Percentiles rank a stretch among this genome's conserved stretches.
These are phyloP conservation scores for Euzetes globulus DNA, from an alignment of 2,888 invertebrate species.

Conservation along the genomic window DNA sequence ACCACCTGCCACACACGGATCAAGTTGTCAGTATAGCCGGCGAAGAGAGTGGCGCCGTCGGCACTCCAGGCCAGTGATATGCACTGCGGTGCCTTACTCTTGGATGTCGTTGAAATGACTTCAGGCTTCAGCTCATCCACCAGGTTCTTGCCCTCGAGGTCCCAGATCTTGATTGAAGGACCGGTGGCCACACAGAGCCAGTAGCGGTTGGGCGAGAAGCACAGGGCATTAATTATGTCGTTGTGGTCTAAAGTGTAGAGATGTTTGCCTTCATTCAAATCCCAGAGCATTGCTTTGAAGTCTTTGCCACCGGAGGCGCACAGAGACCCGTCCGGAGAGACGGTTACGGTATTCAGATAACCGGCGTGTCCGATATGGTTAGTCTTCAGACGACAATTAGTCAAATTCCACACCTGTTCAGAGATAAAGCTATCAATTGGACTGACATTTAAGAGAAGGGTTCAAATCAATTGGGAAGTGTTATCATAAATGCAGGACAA, in stretches of 20 bases:
- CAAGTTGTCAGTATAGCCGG: constrained; percentile 95
- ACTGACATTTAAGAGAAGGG: constrained; percentile 41
- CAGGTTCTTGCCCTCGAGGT: constrained; percentile 98
- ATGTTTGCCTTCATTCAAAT: constrained; percentile 98
- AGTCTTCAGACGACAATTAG: constrained; percentile 96
- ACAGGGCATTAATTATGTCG: constrained; percentile 93
- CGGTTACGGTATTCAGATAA: constrained; percentile 96
- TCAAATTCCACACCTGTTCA: constrained; percentile 85
- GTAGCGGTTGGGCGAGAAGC: constrained; percentile 98
- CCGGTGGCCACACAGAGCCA: constrained; percentile 99
- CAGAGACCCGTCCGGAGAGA: constrained; percentile 96
- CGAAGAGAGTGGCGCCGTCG: constrained; percentile 96
- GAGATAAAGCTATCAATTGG: constrained; percentile 41
- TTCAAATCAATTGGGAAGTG: not conserved
- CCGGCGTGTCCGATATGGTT: constrained; percentile 96
- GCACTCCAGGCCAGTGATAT: constrained; percentile 97
- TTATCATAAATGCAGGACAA: constrained; percentile 30
- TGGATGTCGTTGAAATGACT: constrained; percentile 62
- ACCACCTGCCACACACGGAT: constrained; percentile 97
- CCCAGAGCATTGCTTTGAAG: constrained; percentile 99
- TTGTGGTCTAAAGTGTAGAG: constrained; percentile 97
- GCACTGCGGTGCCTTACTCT: constrained; percentile 90
- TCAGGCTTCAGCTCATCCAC: constrained; percentile 98
- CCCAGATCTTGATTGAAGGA: constrained; percentile 98
- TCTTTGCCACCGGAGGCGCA: constrained; percentile 99